Conservation (phyloP, 1,140 invertebrate genomes). For the Philopotamus ludificatus region DNA sequence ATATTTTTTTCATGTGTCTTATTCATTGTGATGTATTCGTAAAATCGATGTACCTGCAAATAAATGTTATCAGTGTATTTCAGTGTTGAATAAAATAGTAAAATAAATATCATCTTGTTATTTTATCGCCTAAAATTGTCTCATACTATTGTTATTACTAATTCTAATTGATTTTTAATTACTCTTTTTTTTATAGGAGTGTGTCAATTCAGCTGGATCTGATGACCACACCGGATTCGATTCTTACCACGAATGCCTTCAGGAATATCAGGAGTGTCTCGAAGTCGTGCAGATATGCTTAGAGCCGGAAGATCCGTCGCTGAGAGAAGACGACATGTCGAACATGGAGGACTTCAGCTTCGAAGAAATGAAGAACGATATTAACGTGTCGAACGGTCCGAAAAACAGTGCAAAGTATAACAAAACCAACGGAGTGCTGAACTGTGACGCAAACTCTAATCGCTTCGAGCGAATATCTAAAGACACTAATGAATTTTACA, state of each 20-base stretch:
- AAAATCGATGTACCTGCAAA: constrained; percentile 23
- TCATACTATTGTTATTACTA: too few species aligned
- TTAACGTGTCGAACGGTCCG: constrained; percentile 17
- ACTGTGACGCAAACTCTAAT: constrained; percentile 41
- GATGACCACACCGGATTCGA: constrained; percentile 62
- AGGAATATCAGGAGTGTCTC: constrained; percentile 62
- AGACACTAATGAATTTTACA: constrained; percentile 37
- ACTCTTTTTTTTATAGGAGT: constrained; percentile 49
- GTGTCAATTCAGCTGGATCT: constrained; percentile 55
- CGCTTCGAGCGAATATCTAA: constrained; percentile 24
- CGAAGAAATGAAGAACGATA: constrained; percentile 49
- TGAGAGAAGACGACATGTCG: constrained; percentile 54
- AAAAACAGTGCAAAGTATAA: constrained; percentile 25
- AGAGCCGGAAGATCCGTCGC: constrained; percentile 55
- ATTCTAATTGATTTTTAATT: too few species aligned
- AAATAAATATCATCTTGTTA: constrained; percentile 9
- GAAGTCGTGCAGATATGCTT: constrained; percentile 61
- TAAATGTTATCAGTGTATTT: constrained; percentile 23
- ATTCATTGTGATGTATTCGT: neutral
- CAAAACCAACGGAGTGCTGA: constrained; percentile 28
- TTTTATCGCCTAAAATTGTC: too few species aligned
- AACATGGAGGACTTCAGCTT: constrained; percentile 52
- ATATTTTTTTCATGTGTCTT: too few species aligned
- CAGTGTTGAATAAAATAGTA: constrained; percentile 21
- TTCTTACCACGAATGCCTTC: constrained; percentile 62